Percentiles rank a stretch among this genome's conserved stretches.
phyloP scores from a whole-genome alignment of 2,888 invertebrate genomes.

The Piscicola geometra region DNA sequence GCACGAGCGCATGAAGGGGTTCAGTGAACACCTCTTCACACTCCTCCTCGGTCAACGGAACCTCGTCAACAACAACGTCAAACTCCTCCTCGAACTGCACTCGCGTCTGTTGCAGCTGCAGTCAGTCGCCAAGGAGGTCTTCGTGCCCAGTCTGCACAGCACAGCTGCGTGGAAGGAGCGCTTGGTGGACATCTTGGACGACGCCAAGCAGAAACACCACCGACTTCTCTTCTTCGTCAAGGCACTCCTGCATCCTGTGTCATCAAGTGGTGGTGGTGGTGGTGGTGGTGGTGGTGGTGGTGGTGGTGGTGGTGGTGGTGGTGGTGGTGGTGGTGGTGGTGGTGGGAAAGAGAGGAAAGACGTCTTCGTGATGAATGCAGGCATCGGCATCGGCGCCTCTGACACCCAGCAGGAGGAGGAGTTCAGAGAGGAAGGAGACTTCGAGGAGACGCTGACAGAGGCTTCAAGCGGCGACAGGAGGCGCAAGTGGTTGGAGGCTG shows the following conservation, averaged over 20 bases:
- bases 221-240: not conserved
- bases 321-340: not conserved
- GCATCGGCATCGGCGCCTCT: no score
- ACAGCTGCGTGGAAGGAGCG: not conserved
- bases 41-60: slow-evolving; percentile 38
- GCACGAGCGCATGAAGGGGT: slow-evolving; percentile 80
- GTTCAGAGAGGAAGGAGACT: no score
- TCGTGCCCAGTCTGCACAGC: not conserved
- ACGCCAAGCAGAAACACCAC: slow-evolving; percentile 8
- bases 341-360: no score
- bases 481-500: not conserved
- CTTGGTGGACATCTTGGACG: not conserved
- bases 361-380: no score
- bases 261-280: not conserved
- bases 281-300: slow-evolving; percentile 10
- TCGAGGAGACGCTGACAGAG: not conserved
- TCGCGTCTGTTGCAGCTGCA: slow-evolving; percentile 11
- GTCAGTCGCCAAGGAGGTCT: not conserved
- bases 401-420: no score
- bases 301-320: slow-evolving; percentile 11
- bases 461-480: not conserved
- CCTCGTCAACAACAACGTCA: slow-evolving; percentile 23
- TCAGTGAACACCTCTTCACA: slow-evolving; percentile 69
- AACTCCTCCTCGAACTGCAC: slow-evolving; percentile 40
- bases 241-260: not conserved